phyloP scores from a whole-genome alignment of 2,888 invertebrate genomes.

The Eumacrocentrus americanus region DNA sequence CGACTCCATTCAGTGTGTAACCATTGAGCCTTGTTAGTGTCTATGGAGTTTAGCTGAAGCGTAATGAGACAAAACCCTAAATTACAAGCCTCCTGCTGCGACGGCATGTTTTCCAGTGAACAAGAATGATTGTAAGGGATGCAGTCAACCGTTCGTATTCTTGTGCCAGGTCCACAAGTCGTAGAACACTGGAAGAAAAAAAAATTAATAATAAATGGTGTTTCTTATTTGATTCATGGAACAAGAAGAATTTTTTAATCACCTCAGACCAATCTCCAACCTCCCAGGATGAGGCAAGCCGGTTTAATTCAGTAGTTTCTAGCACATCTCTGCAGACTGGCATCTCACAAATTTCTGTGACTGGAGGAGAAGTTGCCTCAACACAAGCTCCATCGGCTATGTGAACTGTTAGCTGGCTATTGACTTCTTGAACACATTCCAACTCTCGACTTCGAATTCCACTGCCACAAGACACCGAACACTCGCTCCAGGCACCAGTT shows the following conservation, averaged over 20 bases:
- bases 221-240: not conserved
- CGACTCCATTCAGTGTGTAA: conserved; percentile 68
- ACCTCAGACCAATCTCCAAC: conserved; percentile 68
- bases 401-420: conserved; percentile 63
- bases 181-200: conserved; percentile 68
- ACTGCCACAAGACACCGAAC: conserved; percentile 76
- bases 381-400: conserved; percentile 70
- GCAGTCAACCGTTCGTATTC: conserved; percentile 68
- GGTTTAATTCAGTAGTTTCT: conserved; percentile 13
- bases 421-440: conserved; percentile 72
- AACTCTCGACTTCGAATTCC: conserved; percentile 75
- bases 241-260: conserved; percentile 31
- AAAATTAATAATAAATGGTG: not conserved
- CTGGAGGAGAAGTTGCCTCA: conserved; percentile 62
- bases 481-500: conserved; percentile 78
- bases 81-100: conserved; percentile 66
- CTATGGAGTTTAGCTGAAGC: conserved; percentile 22
- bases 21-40: conserved; percentile 62
- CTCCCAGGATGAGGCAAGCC: conserved; percentile 61
- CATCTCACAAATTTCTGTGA: conserved; percentile 60
- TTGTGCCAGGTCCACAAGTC: conserved; percentile 70
- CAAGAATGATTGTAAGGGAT: conserved; percentile 56
- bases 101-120: conserved; percentile 57
- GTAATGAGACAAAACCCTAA: conserved; percentile 62
- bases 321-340: conserved; percentile 52